Evolutionary conservation across 2,797 vertebrate genomes (phyloP).

Genomic region (Cygnus olor): DNA sequence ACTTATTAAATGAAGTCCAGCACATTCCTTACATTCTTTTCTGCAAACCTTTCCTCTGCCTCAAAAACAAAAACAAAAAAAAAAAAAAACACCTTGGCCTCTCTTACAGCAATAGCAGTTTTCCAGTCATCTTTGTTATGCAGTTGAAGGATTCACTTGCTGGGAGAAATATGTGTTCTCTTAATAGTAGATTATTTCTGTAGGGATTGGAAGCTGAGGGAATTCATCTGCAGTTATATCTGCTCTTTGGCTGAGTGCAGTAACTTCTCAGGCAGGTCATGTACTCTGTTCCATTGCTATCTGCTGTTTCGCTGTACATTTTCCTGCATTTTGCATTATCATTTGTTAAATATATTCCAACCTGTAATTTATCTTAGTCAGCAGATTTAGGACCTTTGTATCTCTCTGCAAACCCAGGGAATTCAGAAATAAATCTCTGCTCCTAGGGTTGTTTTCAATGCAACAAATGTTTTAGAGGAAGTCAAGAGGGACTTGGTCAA

Average conservation of each 20-base stretch:
- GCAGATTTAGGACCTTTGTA: constrained; percentile 68
- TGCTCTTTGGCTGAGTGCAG: constrained; percentile 30
- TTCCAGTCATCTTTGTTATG: neutral
- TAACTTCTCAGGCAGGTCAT: constrained; percentile 69
- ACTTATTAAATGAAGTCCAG: neutral
- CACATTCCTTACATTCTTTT: neutral
- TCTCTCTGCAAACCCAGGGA: constrained; percentile 26
- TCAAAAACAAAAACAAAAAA: neutral
- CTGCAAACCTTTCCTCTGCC: neutral
- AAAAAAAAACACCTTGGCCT: neutral
- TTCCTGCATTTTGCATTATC: constrained; percentile 67
- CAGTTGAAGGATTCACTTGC: neutral
- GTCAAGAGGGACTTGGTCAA: constrained; percentile 42
- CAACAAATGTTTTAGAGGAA: constrained; percentile 56
- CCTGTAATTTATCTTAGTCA: constrained; percentile 70
- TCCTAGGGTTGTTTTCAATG: constrained; percentile 48
- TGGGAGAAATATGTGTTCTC: neutral
- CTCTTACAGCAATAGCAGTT: neutral
- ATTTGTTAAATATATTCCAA: constrained; percentile 70
- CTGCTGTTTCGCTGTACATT: constrained; percentile 58
- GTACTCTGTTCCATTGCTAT: constrained; percentile 44
- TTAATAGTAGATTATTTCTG: constrained; percentile 43
- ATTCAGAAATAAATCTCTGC: constrained; percentile 68
- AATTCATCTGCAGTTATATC: constrained; percentile 35
- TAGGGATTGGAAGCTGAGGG: constrained; percentile 1